Evolutionary conservation across 2,888 invertebrate genomes (phyloP), one percentile per base, ranked within the genome.

Genomic region (Tetragonisca angustula): DNA sequence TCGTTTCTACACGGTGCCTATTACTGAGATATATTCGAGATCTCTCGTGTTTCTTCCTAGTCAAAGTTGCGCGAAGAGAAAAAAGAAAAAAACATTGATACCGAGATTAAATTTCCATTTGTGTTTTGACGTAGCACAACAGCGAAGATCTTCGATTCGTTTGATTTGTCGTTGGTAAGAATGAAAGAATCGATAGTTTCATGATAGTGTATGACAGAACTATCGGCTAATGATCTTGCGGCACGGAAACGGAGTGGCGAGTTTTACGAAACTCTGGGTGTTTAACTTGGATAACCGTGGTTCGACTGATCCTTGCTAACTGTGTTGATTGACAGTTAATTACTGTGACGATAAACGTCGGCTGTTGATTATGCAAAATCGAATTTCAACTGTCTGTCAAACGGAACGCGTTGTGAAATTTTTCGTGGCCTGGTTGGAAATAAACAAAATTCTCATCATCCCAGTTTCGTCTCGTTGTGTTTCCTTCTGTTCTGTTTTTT

Each of bases 321-420:
- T 24, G 24, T 24, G 49, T 24, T 67, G 67, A 67, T 49, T 67
- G 67, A 67, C 67, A 49, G 49, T 4, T 67, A 67, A 67, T 43
- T 49, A 43, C 17, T 49, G 15, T 24, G 24, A 17, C 24, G 67
- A 67, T 67, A 15, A 49, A 17, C 19, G 6, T 24, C 2, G 24
- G 24, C 49, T 67, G 49, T 9, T 67, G n/a, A 24, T 3, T 19
- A 9, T 9, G 0, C 24, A 15, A 24, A 17, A 17, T 49, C n/a
- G 21, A 43, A 43, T 43, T n/a, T n/a, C 5, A 21, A 15, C 15
- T 49, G 21, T 32, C 49, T 49, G 4, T 17, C 17, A 17, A 6
- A 11, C 9, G 24, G 24, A 49, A 24, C 11, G 24, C 9, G 0
- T 19, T 21, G 9, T 13, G 32, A 64, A 64, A 4, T 36, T 64